Conservation (phyloP, 1,140 invertebrate genomes). For the Vanessa atalanta region DNA sequence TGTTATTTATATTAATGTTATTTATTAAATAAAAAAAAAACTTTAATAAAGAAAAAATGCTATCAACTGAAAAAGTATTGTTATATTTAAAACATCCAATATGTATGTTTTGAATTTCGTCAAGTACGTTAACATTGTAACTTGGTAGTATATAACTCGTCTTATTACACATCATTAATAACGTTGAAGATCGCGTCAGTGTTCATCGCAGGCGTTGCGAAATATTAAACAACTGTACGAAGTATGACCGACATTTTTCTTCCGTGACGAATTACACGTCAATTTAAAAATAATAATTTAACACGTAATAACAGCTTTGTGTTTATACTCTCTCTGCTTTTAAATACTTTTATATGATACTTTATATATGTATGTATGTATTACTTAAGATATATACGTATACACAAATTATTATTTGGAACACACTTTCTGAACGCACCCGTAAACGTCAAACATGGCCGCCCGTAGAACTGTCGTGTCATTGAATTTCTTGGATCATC, state of each 20-base stretch:
- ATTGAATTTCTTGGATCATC: no score
- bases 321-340: slow-evolving; percentile 1
- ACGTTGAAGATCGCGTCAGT: slow-evolving; percentile 6
- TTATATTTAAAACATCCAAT: no score
- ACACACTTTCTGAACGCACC: no score
- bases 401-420: no score
- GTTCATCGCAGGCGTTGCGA: neutral
- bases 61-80: no score
- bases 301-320: neutral
- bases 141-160: neutral
- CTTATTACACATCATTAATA: slow-evolving; percentile 3
- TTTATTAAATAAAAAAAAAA: no score
- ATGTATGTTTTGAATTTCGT: no score
- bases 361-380: no score
- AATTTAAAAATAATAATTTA: neutral
- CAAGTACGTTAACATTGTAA: neutral
- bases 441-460: no score
- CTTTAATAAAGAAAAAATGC: no score
- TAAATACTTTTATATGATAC: neutral
- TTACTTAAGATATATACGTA: no score
- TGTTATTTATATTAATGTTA: neutral
- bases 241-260: slow-evolving; percentile 9
- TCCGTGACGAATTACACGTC: slow-evolving; percentile 2
- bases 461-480: no score
- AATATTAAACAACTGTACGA: slow-evolving; percentile 16